phyloP scores from a whole-genome alignment of 1,140 invertebrate genomes.

The Temnothorax longispinosus region DNA sequence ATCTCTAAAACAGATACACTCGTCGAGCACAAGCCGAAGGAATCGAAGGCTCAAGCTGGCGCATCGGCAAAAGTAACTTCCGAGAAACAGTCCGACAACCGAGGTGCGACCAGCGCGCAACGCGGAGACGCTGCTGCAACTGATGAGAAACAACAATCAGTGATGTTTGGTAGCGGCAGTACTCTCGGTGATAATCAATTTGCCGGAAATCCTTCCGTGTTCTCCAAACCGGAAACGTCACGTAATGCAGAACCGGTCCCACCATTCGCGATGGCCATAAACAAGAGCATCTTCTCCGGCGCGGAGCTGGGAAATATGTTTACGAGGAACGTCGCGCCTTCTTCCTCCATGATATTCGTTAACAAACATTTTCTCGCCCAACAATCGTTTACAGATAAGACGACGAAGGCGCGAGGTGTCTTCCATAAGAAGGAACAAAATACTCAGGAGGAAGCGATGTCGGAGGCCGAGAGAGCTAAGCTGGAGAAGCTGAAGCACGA shows the following conservation, averaged over 20 bases:
- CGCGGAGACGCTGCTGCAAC: background rate
- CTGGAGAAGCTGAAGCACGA: constrained; percentile 76
- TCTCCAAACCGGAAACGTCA: constrained; percentile 35
- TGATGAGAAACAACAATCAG: background rate
- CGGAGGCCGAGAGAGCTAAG: constrained; percentile 58
- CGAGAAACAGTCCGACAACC: background rate
- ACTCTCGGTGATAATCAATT: background rate
- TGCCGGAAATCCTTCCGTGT: constrained; percentile 2
- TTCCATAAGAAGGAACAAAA: background rate
- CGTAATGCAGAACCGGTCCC: constrained; percentile 3
- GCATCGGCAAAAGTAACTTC: background rate
- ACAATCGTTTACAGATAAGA: background rate
- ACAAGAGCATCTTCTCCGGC: constrained; percentile 74
- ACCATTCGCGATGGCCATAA: constrained; percentile 55
- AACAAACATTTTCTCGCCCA: constrained; percentile 5
- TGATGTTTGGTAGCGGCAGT: background rate
- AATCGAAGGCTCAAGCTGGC: background rate
- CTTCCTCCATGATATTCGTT: constrained; percentile 31
- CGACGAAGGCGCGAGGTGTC: background rate
- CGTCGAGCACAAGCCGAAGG: background rate
- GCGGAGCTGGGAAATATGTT: constrained; percentile 67
- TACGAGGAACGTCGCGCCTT: constrained; percentile 64
- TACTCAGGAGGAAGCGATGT: background rate
- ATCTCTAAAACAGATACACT: background rate
- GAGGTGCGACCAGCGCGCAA: background rate